Base-by-base conservation (phyloP, 2,797 vertebrate genomes). In the Siniperca obscura region DNA sequence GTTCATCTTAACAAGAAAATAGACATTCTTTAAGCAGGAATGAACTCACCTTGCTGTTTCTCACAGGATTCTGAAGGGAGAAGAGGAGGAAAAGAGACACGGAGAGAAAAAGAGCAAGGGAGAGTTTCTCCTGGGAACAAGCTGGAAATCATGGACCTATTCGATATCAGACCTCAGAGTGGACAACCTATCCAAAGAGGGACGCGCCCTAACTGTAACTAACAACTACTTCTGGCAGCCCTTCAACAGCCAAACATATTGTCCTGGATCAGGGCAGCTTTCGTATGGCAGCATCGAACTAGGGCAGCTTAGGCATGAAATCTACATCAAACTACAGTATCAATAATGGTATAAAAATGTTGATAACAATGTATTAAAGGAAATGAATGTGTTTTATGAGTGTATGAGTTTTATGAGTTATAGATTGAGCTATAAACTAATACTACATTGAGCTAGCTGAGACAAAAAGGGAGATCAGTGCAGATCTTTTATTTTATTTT, bases 131-230 rank as follows among this genome's bases (percentile, higher is more conserved):
- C 85, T 88, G 91, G 88, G 92, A 93, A 83, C 78, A 82, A 89
- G 86, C 87, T 88, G 92, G 87, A 86, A 89, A 91, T 89, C 85
- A 89, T 86, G 90, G 90, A 90, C 89, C 91, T 90, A 84, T 90
- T 90, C 77, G 80, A 91, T 88, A 91, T 91, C 84, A 88, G 85
- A 91, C 80, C 86, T 89, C 86, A 42, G 88, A 90, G 83, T 86
- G 87, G 89, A 91, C 87, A 72, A 89, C 88, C 89, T 84, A 84
- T 91, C 91, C 87, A 74, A 84, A 88, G 90, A 88, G 87, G 91
- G 92, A 88, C 83, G 81, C 84, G 87, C 94, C 94, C 90, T 91
- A 85, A 93, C 91, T 93, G 93, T 92, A 93, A 94, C 93, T 94
- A 94, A 95, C 87, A 90, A 85, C 90, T 90, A 77, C 91, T 84